A percentile compares a stretch with the other conserved stretches of the same genome.
phyloP scores from a whole-genome alignment of 2,888 invertebrate species.

The Habrosyne pyritoides region DNA sequence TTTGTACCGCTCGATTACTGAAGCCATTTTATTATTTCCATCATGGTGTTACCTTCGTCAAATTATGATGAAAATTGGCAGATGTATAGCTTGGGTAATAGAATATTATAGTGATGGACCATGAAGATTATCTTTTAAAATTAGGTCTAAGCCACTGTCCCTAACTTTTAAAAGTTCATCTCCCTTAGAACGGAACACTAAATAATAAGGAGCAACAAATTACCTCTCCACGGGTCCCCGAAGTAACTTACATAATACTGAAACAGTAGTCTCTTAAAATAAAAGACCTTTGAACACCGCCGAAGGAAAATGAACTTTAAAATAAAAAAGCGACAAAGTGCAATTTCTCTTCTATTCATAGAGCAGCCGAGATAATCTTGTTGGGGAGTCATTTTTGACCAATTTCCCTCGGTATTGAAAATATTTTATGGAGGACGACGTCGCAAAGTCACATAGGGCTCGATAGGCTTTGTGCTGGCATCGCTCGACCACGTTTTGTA shows the following conservation, averaged over 20 bases:
- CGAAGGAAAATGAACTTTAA: slow-evolving; percentile 47
- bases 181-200: slow-evolving; percentile 31
- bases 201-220: slow-evolving; percentile 41
- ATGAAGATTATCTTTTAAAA: neutral
- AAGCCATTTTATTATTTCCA: no score
- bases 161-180: slow-evolving; percentile 32
- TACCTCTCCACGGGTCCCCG: slow-evolving; percentile 38
- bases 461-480: slow-evolving; percentile 32
- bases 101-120: neutral
- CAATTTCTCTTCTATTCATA: slow-evolving; percentile 28
- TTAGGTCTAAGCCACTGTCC: slow-evolving; percentile 16
- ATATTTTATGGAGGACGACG: slow-evolving; percentile 62
- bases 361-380: slow-evolving; percentile 60
- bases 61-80: no score
- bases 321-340: slow-evolving; percentile 27
- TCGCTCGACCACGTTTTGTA: slow-evolving; percentile 30
- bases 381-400: slow-evolving; percentile 73
- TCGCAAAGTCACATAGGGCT: slow-evolving; percentile 49
- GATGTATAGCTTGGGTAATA: neutral
- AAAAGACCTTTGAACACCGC: slow-evolving; percentile 32
- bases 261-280: slow-evolving; percentile 48
- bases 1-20: no score
- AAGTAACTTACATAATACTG: slow-evolving; percentile 51
- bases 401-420: slow-evolving; percentile 72
- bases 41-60: no score